Percentiles rank a stretch among this genome's conserved stretches.
These are phyloP conservation scores for Lasioglossum marginatum DNA, from an alignment of 2,888 invertebrate genomes.

Conservation along the genomic window DNA sequence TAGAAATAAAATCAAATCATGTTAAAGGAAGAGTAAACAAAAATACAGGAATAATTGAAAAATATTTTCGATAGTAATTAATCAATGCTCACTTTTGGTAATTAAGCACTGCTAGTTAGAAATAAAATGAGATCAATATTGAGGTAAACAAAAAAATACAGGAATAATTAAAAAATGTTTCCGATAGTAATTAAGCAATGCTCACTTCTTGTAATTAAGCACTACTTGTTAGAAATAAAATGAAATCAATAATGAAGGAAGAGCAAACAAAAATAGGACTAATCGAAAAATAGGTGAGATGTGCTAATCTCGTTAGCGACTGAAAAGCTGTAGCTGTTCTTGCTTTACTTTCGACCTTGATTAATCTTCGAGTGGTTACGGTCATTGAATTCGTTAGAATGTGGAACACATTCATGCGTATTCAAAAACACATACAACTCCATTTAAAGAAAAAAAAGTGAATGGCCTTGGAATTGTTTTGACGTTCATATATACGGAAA, in stretches of 20 bases:
- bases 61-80: neutral
- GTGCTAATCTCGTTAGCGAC: neutral
- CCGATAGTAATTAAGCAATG: neutral
- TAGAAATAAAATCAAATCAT: too few relatives aligned
- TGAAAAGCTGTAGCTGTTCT: neutral
- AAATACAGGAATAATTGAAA: neutral
- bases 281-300: neutral
- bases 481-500: neutral
- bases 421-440: neutral
- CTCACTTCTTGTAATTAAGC: neutral
- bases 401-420: neutral
- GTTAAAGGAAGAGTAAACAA: too few relatives aligned
- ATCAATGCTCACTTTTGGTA: neutral
- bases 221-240: neutral
- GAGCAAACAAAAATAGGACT: neutral
- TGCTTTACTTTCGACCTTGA: neutral
- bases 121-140: neutral
- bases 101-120: too few relatives aligned
- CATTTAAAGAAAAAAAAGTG: neutral
- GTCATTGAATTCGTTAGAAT: conserved; percentile 3
- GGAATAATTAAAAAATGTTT: neutral
- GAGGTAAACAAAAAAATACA: neutral
- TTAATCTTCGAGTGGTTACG: neutral
- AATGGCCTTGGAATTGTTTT: conserved; percentile 5
- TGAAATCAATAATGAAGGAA: neutral